phyloP scores from a whole-genome alignment of 1,140 invertebrate species.

The Hyles euphorbiae region DNA sequence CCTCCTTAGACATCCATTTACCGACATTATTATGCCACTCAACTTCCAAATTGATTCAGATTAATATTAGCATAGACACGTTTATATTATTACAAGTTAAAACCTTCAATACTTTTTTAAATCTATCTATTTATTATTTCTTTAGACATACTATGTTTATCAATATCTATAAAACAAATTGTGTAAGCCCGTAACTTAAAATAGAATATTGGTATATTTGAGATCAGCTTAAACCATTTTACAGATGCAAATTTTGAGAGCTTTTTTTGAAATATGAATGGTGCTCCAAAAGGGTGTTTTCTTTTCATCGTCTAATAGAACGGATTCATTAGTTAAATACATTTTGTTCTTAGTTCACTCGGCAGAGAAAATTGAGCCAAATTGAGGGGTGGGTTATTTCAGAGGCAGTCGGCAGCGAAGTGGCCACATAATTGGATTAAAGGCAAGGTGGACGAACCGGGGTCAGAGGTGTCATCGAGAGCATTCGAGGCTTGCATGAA shows the following conservation, averaged over 20 bases:
- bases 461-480: conserved; percentile 35
- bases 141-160: no score
- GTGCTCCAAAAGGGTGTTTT: no score
- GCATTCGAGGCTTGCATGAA: no score
- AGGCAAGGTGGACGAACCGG: conserved; percentile 49
- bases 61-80: neutral
- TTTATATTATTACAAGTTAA: neutral
- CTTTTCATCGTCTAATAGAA: conserved; percentile 10
- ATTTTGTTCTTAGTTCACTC: conserved; percentile 37
- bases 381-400: conserved; percentile 39
- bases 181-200: no score
- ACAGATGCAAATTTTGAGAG: no score
- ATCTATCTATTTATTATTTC: no score
- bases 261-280: no score
- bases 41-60: conserved; percentile 56
- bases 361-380: conserved; percentile 32
- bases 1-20: conserved; percentile 68
- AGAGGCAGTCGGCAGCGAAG: conserved; percentile 47
- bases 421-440: conserved; percentile 69
- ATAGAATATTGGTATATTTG: no score
- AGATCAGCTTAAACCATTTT: no score
- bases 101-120: no score
- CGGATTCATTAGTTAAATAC: conserved; percentile 42
- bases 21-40: conserved; percentile 55
- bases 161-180: no score